These are phyloP conservation scores for Dolichomitus sp. DNA, from an alignment of 2,888 invertebrate species.

Conservation along the genomic window DNA sequence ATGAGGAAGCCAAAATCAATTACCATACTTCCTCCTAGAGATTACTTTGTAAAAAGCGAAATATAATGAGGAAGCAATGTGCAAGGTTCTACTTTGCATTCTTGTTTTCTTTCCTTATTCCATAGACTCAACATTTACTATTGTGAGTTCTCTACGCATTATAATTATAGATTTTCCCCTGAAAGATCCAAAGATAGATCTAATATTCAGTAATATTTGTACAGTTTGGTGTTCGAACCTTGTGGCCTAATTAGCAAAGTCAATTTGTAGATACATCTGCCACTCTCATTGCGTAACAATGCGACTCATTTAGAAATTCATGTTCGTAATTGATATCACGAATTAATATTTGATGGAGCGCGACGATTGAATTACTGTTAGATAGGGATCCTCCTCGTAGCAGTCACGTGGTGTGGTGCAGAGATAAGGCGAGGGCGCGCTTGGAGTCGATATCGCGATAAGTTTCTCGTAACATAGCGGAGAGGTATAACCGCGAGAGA, in stretches of 20 bases:
- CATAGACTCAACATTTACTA: too few species aligned
- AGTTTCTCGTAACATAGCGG: slow-evolving; percentile 52
- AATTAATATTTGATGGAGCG: slow-evolving; percentile 60
- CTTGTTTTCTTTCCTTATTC: too few species aligned
- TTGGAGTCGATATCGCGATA: slow-evolving; percentile 63
- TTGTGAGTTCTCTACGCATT: too few species aligned
- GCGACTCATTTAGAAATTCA: slow-evolving; percentile 31
- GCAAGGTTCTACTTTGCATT: too few species aligned
- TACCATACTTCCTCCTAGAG: too few species aligned
- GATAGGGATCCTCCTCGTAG: slow-evolving; percentile 46
- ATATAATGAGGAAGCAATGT: too few species aligned
- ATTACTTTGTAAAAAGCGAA: too few species aligned
- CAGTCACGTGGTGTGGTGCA: slow-evolving; percentile 11
- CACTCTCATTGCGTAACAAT: neutral
- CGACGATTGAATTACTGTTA: slow-evolving; percentile 64
- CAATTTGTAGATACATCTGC: slow-evolving; percentile 20
- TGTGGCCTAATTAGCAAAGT: neutral
- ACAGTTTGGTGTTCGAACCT: neutral
- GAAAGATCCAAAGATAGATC: too few species aligned
- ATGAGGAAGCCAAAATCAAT: too few species aligned
- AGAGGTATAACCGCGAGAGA: slow-evolving; percentile 37
- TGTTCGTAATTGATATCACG: slow-evolving; percentile 58
- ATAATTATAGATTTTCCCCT: too few species aligned
- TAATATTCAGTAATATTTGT: too few species aligned
- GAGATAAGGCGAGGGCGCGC: slow-evolving; percentile 39